Evolutionary conservation across 37 sponge, comb jelly and placozoan genomes (phyloP).

Genomic region (Haliclona indistincta): DNA sequence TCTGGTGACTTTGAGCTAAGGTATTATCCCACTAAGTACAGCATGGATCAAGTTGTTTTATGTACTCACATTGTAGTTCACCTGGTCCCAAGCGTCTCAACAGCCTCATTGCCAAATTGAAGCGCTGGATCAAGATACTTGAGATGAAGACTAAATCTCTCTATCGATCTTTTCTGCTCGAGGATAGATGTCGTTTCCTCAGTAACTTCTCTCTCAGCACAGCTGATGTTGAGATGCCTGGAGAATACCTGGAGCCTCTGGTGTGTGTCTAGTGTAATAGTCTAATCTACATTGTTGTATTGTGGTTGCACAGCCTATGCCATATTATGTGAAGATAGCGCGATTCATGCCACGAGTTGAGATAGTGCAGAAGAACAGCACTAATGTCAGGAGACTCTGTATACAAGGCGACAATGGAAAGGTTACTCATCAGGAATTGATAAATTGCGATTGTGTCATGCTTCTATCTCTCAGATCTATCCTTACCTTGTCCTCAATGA

Average conservation of each 20-base stretch:
- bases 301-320: conserved; percentile 47
- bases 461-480: conserved; percentile 59
- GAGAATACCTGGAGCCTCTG: conserved; percentile 85
- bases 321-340: conserved; percentile 83
- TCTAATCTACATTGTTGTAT: not conserved
- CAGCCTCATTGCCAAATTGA: conserved; percentile 74
- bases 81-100: conserved; percentile 65
- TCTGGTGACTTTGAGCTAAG: conserved; percentile 83
- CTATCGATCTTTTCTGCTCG: conserved; percentile 72
- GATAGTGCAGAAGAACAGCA: conserved; percentile 76
- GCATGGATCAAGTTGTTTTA: not conserved
- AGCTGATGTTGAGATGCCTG: conserved; percentile 88
- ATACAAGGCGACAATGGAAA: conserved; percentile 92
- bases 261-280: conserved; percentile 18
- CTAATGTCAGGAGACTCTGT: conserved; percentile 73
- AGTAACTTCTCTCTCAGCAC: conserved; percentile 89
- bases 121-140: conserved; percentile 90
- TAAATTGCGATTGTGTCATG: not conserved
- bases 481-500: conserved; percentile 87
- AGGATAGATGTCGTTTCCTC: conserved; percentile 89
- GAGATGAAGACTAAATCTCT: conserved; percentile 79
- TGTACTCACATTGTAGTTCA: conserved; percentile 14
- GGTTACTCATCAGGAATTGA: conserved; percentile 27
- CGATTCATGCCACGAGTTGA: conserved; percentile 91
- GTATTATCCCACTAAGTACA: conserved; percentile 50